Conservation (phyloP, 2,888 invertebrate genomes). For the Tubulanus polymorphus region DNA sequence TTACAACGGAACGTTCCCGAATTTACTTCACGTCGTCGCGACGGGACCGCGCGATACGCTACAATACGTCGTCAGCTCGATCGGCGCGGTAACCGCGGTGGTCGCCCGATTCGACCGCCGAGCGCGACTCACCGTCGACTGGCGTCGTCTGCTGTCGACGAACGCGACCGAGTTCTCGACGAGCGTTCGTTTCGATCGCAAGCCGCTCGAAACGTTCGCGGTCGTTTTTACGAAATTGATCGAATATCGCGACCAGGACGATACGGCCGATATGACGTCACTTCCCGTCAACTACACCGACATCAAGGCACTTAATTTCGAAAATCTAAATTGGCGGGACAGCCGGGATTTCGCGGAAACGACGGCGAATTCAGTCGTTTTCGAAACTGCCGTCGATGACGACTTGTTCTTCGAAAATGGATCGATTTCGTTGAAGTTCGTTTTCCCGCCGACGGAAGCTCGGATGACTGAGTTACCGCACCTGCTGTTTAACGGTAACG, state of each 20-base stretch:
- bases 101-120: slow-evolving; percentile 55
- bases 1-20: slow-evolving; percentile 16
- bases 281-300: slow-evolving; percentile 13
- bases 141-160: slow-evolving; percentile 51
- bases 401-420: neutral
- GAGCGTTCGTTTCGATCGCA: slow-evolving; percentile 49
- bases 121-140: slow-evolving; percentile 57
- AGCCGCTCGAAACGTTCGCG: slow-evolving; percentile 61
- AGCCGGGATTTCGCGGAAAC: too few species aligned
- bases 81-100: slow-evolving; percentile 61
- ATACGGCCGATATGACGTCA: slow-evolving; percentile 26
- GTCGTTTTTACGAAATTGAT: slow-evolving; percentile 62
- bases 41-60: slow-evolving; percentile 61
- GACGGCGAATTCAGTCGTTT: neutral
- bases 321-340: too few species aligned
- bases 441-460: too few species aligned
- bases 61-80: slow-evolving; percentile 68
- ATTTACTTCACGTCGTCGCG: slow-evolving; percentile 56
- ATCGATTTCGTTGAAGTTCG: neutral
- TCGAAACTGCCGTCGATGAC: neutral
- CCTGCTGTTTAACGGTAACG: slow-evolving; percentile 65
- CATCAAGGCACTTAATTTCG: neutral
- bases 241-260: slow-evolving; percentile 21
- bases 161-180: slow-evolving; percentile 14
- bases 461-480: too few species aligned